Conservation (phyloP, 2,888 invertebrate genomes). For the Melieria omissa region DNA sequence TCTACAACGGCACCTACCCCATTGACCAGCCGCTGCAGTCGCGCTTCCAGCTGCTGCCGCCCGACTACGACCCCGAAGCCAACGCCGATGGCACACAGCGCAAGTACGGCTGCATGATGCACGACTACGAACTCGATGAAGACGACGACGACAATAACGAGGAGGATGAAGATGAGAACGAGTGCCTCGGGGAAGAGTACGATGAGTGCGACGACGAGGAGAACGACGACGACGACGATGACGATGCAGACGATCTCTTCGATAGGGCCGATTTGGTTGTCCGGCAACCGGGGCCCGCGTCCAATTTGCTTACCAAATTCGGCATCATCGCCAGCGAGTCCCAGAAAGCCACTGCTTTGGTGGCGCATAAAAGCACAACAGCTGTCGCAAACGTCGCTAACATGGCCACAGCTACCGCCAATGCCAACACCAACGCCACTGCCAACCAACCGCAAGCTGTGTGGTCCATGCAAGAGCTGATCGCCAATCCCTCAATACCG, state of each 20-base stretch:
- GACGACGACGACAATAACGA: constrained; percentile 54
- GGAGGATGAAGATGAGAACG: constrained; percentile 51
- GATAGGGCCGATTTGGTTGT: constrained; percentile 1
- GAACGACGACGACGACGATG: constrained; percentile 40
- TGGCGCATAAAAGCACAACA: not conserved
- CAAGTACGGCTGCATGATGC: constrained; percentile 50
- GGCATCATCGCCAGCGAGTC: constrained; percentile 7
- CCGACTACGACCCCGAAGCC: constrained; percentile 58
- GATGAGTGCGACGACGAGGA: constrained; percentile 47
- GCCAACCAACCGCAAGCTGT: constrained; percentile 50
- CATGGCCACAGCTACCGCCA: not conserved
- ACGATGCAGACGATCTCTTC: constrained; percentile 46
- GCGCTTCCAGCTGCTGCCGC: constrained; percentile 43
- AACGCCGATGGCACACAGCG: constrained; percentile 52
- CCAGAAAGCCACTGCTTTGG: not conserved
- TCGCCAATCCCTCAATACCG: constrained; percentile 64
- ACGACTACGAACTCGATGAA: constrained; percentile 53
- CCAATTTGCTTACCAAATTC: constrained; percentile 7
- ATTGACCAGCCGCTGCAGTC: constrained; percentile 77
- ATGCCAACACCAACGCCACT: not conserved
- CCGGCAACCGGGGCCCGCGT: not conserved
- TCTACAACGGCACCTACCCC: constrained; percentile 88
- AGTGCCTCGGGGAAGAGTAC: constrained; percentile 48
- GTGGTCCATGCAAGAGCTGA: constrained; percentile 66
- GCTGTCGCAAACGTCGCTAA: not conserved